Evolutionary conservation across 2,888 invertebrate genomes (phyloP).

Genomic region (Pediacus dermestoides): DNA sequence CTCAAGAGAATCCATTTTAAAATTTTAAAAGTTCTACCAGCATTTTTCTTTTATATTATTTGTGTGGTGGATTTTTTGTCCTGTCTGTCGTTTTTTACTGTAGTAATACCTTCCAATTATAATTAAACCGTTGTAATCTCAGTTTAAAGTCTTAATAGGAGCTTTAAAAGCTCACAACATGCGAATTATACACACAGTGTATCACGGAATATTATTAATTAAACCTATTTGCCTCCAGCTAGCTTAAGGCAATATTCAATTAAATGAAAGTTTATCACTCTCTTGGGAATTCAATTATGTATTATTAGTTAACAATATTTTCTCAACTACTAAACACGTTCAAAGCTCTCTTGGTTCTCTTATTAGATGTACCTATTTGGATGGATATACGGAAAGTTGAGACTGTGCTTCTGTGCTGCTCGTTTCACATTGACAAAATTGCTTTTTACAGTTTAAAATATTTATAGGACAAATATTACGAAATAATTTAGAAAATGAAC

Average conservation of each 20-base stretch:
- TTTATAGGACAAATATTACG: too few relatives aligned
- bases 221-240: constrained; percentile 15
- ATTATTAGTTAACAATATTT: constrained; percentile 6
- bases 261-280: constrained; percentile 15
- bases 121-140: constrained; percentile 13
- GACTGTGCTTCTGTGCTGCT: too few relatives aligned
- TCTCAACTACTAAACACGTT: constrained; percentile 4
- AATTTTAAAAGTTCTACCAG: too few relatives aligned
- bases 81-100: constrained; percentile 10
- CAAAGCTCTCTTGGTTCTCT: constrained; percentile 1
- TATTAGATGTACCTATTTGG: too few relatives aligned
- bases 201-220: constrained; percentile 16
- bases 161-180: constrained; percentile 13
- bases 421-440: too few relatives aligned
- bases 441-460: too few relatives aligned
- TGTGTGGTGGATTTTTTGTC: constrained; percentile 5
- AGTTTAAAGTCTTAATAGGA: constrained; percentile 13
- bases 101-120: constrained; percentile 9
- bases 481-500: too few relatives aligned
- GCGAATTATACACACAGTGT: constrained; percentile 2
- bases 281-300: constrained; percentile 6
- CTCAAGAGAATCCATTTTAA: too few relatives aligned
- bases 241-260: constrained; percentile 12
- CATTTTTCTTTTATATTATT: constrained; percentile 8
- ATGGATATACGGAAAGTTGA: too few relatives aligned